A percentile compares a stretch with the other conserved stretches of the same genome.
Conservation (phyloP, 1,140 invertebrate genomes). For the Delia radicum region DNA sequence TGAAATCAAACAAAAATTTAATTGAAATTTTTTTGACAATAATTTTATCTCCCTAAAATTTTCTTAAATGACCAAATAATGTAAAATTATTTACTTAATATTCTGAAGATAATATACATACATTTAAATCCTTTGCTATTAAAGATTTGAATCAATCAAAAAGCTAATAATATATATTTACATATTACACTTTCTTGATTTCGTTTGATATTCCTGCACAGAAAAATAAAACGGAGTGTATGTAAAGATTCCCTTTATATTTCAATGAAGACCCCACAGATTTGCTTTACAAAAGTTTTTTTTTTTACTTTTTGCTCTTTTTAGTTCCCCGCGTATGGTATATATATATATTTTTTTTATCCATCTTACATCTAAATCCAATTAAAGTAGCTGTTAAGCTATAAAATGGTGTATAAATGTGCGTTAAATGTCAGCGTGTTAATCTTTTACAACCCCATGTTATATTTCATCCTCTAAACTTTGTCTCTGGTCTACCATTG, state of each 20-base stretch:
- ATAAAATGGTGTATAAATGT: constrained; percentile 9
- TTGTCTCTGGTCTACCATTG: background rate
- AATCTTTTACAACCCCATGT: constrained; percentile 1
- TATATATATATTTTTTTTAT: background rate
- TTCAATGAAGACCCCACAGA: background rate
- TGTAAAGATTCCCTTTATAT: background rate
- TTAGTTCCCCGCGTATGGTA: background rate
- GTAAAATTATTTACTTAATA: too few relatives aligned
- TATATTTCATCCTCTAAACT: background rate
- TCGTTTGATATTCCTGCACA: background rate
- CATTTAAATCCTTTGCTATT: too few relatives aligned
- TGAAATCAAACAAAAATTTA: too few relatives aligned
- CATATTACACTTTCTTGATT: background rate
- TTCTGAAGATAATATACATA: too few relatives aligned
- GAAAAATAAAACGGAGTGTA: background rate
- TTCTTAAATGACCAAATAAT: too few relatives aligned
- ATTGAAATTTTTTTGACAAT: too few relatives aligned
- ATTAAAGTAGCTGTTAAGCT: constrained; percentile 20
- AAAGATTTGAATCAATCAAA: background rate
- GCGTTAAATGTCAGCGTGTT: constrained; percentile 16
- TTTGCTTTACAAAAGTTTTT: background rate
- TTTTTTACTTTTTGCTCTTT: background rate
- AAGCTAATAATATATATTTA: background rate
- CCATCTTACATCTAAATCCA: constrained; percentile 17
- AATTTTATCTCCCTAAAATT: too few relatives aligned